Percentiles rank a stretch among this genome's conserved stretches.
Conservation (phyloP, 2,113 vertebrate genomes). For the Lethenteron camtschaticum region DNA sequence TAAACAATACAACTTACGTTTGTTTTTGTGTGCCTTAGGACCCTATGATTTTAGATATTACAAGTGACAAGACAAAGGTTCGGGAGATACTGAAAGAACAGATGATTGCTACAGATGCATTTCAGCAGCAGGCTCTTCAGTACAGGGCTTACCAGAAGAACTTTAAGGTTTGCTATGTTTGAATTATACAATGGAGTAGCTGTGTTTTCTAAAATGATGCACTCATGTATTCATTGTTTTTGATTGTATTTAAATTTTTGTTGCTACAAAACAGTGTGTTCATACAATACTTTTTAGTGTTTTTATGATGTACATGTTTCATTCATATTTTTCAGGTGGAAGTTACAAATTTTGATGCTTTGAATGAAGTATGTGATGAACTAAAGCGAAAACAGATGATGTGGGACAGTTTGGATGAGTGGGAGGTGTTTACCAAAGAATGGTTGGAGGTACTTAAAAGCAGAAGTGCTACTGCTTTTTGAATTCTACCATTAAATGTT, state of each 20-base stretch:
- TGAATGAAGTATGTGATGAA: conserved; percentile 34
- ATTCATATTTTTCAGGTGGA: conserved; percentile 27
- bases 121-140: conserved; percentile 34
- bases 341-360: conserved; percentile 34
- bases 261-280: not conserved
- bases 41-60: conserved; percentile 35
- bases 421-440: conserved; percentile 27
- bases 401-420: conserved; percentile 41
- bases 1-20: not conserved
- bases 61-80: conserved; percentile 26
- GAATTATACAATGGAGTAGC: not conserved
- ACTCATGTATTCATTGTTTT: not conserved
- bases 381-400: conserved; percentile 39
- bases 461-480: too few species aligned
- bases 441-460: conserved; percentile 30
- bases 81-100: conserved; percentile 25
- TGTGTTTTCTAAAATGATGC: not conserved
- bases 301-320: not conserved
- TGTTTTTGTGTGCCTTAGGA: conserved; percentile 24
- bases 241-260: not conserved
- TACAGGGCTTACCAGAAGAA: conserved; percentile 46
- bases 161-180: conserved; percentile 33
- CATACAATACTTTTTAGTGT: not conserved
- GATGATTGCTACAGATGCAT: conserved; percentile 32
- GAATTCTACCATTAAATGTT: too few species aligned